A percentile compares a stretch with the other conserved stretches of the same genome.
phyloP scores from a whole-genome alignment of 1,140 invertebrate species.

The Aphis gossypii region DNA sequence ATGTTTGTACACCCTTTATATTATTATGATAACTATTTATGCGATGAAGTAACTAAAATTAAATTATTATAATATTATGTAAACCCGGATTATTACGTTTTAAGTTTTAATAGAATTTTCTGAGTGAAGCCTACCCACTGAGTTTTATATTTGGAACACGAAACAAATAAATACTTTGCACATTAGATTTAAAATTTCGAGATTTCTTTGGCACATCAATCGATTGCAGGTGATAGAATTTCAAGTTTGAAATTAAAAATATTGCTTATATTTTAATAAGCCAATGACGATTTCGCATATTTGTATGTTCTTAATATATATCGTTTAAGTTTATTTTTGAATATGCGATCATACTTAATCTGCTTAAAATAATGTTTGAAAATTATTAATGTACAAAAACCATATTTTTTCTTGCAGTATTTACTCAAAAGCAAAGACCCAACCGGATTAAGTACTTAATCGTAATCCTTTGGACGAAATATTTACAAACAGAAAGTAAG shows the following conservation, averaged over 20 bases:
- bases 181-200: not conserved
- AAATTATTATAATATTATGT: not conserved
- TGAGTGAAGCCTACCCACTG: not conserved
- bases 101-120: not conserved
- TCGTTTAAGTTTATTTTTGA: not conserved
- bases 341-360: not conserved
- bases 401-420: not conserved
- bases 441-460: not conserved
- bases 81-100: not conserved
- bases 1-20: not conserved
- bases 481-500: not conserved
- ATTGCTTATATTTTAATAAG: not conserved
- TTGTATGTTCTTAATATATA: not conserved
- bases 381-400: not conserved
- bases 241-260: not conserved
- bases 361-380: not conserved
- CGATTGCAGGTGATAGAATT: not conserved
- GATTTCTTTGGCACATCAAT: too few species aligned
- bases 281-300: not conserved
- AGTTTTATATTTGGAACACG: not conserved
- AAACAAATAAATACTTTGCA: not conserved
- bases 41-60: not conserved
- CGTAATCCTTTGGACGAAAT: not conserved
- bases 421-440: not conserved
- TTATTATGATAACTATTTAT: not conserved